These are phyloP conservation scores for Actias luna DNA, from an alignment of 2,888 invertebrate genomes.

Conservation along the genomic window DNA sequence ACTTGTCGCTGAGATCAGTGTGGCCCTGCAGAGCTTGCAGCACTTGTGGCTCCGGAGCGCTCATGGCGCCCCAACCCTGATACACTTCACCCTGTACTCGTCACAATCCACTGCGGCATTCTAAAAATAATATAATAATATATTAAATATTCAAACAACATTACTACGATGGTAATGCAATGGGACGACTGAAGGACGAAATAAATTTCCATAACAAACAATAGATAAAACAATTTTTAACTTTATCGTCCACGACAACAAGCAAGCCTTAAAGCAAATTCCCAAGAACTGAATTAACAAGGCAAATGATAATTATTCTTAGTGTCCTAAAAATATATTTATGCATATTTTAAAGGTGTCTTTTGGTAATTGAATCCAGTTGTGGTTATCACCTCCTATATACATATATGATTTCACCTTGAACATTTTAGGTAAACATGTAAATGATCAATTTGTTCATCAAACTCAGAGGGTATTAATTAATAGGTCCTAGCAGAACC, in stretches of 20 bases:
- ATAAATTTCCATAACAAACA: not conserved
- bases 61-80: conserved; percentile 59
- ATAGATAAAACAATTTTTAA: not conserved
- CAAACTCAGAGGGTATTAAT: not conserved
- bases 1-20: conserved; percentile 67
- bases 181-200: not conserved
- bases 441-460: conserved; percentile 4
- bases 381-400: not conserved
- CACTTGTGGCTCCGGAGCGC: conserved; percentile 78
- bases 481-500: not conserved
- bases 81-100: conserved; percentile 56
- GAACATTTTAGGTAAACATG: not conserved
- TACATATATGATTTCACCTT: not conserved
- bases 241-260: not conserved
- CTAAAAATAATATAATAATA: conserved; percentile 38
- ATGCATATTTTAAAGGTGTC: not conserved
- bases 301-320: not conserved
- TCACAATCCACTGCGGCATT: conserved; percentile 55
- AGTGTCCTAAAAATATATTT: not conserved
- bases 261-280: not conserved
- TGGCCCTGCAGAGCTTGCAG: conserved; percentile 75
- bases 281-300: not conserved
- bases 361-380: not conserved
- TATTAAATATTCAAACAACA: not conserved
- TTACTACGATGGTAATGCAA: not conserved